These are phyloP conservation scores for Acromyrmex charruanus DNA, from an alignment of 1,140 invertebrate genomes.

Conservation along the genomic window DNA sequence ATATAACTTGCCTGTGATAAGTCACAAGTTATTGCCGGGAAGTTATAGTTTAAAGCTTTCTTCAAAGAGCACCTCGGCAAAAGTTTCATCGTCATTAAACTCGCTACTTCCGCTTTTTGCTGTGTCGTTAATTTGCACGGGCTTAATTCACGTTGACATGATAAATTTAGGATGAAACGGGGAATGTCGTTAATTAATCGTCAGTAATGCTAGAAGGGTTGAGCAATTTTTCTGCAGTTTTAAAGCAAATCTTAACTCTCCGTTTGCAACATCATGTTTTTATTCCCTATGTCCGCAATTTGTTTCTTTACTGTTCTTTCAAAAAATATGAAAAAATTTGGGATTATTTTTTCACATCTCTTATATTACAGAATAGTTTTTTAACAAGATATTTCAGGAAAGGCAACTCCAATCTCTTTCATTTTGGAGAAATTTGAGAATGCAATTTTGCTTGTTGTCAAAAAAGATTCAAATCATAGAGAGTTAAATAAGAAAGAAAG, in stretches of 20 bases:
- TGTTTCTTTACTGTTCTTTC: too few species aligned
- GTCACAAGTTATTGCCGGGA: conserved; percentile 37
- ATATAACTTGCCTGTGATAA: conserved; percentile 5
- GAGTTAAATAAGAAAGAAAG: neutral
- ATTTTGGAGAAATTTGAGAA: too few species aligned
- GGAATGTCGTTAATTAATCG: conserved; percentile 39
- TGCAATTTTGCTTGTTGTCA: too few species aligned
- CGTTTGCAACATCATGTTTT: too few species aligned
- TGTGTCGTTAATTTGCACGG: conserved; percentile 29
- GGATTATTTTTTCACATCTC: too few species aligned
- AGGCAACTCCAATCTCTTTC: too few species aligned
- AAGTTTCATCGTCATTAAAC: conserved; percentile 17
- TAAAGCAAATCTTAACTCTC: too few species aligned
- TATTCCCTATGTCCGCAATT: too few species aligned
- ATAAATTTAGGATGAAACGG: conserved; percentile 24
- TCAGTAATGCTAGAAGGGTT: neutral
- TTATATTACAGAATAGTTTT: too few species aligned
- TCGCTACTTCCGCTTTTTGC: neutral
- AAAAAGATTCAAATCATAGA: too few species aligned
- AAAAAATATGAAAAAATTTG: too few species aligned
- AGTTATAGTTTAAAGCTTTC: conserved; percentile 1
- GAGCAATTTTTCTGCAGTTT: neutral
- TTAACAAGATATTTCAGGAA: too few species aligned
- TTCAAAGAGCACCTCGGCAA: neutral
- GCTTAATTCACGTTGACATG: neutral